These are phyloP conservation scores for Magallana ariakensis DNA, from an alignment of 1,140 invertebrate genomes.

Conservation along the genomic window DNA sequence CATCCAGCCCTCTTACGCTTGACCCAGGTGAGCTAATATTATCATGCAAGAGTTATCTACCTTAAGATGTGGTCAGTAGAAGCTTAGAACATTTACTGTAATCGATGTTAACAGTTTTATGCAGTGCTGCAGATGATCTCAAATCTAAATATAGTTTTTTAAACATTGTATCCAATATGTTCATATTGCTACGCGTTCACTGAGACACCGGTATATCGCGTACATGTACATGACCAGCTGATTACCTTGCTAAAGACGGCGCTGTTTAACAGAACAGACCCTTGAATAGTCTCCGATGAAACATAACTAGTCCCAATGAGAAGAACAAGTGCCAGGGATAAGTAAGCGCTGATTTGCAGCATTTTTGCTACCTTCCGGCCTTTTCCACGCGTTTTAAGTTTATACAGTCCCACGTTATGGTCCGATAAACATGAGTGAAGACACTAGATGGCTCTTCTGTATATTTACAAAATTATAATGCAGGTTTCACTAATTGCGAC, in stretches of 20 bases:
- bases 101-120: too few relatives aligned
- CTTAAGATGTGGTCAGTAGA: too few relatives aligned
- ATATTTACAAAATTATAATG: slow-evolving; percentile 5
- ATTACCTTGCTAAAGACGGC: slow-evolving; percentile 23
- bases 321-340: not conserved
- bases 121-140: too few relatives aligned
- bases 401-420: not conserved
- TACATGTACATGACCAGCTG: not conserved
- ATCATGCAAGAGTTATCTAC: too few relatives aligned
- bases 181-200: too few relatives aligned
- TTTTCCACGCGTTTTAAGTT: not conserved
- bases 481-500: not conserved
- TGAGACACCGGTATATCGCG: too few relatives aligned
- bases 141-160: too few relatives aligned
- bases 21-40: too few relatives aligned
- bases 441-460: slow-evolving; percentile 8
- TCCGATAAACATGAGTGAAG: slow-evolving; percentile 22
- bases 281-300: slow-evolving; percentile 11
- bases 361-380: slow-evolving; percentile 2
- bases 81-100: too few relatives aligned
- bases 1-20: too few relatives aligned
- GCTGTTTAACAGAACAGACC: slow-evolving; percentile 13
- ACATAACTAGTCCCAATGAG: not conserved
- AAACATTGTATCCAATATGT: too few relatives aligned
- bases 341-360: not conserved